phyloP scores from a whole-genome alignment of 2,113 vertebrate genomes.

The Oriolus oriolus region DNA sequence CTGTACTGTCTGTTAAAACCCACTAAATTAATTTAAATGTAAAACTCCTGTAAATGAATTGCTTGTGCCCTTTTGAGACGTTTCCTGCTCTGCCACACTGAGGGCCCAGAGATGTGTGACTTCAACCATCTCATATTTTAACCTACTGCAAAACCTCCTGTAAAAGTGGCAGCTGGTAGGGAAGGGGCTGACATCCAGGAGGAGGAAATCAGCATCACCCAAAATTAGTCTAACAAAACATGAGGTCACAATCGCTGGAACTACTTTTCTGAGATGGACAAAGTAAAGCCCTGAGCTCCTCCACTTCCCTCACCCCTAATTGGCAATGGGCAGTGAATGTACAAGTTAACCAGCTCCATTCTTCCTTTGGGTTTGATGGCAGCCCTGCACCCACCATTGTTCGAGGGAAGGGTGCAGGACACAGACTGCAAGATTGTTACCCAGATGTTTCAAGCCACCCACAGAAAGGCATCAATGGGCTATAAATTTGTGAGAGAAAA shows the following conservation, averaged over 20 bases:
- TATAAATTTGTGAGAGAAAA: constrained; percentile 62
- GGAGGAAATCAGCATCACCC: neutral
- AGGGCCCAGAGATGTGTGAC: neutral
- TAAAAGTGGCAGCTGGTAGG: neutral
- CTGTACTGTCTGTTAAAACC: neutral
- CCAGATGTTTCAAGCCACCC: constrained; percentile 66
- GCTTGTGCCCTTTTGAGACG: fast-evolving
- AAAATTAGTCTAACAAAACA: constrained; percentile 20
- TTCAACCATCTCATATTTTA: neutral
- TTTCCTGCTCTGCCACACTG: neutral
- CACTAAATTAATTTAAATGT: neutral
- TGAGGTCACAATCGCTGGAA: neutral
- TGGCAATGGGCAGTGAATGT: neutral
- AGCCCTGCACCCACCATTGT: neutral
- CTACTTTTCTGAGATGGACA: neutral
- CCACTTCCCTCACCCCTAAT: neutral
- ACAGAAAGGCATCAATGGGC: constrained; percentile 52
- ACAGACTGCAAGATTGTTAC: constrained; percentile 6
- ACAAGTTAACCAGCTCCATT: constrained; percentile 16
- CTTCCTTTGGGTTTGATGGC: neutral
- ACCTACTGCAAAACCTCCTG: neutral
- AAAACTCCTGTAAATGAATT: neutral
- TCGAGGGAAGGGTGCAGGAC: neutral
- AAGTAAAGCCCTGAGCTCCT: neutral
- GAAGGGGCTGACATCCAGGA: neutral